phyloP scores from a whole-genome alignment of 2,888 invertebrate species.

The Timandra comae region DNA sequence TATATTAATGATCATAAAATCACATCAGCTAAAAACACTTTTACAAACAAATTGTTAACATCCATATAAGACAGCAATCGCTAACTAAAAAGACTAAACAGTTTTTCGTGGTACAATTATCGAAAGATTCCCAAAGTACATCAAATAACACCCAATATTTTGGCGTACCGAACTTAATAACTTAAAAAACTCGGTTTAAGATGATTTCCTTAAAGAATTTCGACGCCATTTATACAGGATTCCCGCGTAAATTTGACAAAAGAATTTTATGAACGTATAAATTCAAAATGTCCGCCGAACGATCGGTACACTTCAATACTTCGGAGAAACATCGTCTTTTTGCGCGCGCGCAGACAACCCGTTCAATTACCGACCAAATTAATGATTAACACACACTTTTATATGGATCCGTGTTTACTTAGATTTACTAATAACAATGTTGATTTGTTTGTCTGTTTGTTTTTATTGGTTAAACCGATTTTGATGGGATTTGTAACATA shows the following conservation, averaged over 20 bases:
- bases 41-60: too few relatives aligned
- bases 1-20: too few relatives aligned
- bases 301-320: conserved; percentile 56
- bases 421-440: too few relatives aligned
- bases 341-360: conserved; percentile 46
- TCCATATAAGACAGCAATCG: too few relatives aligned
- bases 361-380: conserved; percentile 72
- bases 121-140: too few relatives aligned
- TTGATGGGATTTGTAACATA: too few relatives aligned
- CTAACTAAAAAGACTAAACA: too few relatives aligned
- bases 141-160: conserved; percentile 1
- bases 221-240: conserved; percentile 51
- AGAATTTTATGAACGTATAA: conserved; percentile 74
- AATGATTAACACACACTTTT: conserved; percentile 72
- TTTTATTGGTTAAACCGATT: too few relatives aligned
- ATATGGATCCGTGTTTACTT: too few relatives aligned
- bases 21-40: too few relatives aligned
- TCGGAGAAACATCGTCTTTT: conserved; percentile 60
- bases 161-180: conserved; percentile 46
- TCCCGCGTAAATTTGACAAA: conserved; percentile 72
- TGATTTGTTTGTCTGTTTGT: conserved; percentile 3
- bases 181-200: conserved; percentile 54
- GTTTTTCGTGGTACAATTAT: too few relatives aligned
- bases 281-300: conserved; percentile 52
- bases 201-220: conserved; percentile 69